These are phyloP conservation scores for Hymenopus coronatus DNA, from an alignment of 2,888 invertebrate species.

Conservation along the genomic window DNA sequence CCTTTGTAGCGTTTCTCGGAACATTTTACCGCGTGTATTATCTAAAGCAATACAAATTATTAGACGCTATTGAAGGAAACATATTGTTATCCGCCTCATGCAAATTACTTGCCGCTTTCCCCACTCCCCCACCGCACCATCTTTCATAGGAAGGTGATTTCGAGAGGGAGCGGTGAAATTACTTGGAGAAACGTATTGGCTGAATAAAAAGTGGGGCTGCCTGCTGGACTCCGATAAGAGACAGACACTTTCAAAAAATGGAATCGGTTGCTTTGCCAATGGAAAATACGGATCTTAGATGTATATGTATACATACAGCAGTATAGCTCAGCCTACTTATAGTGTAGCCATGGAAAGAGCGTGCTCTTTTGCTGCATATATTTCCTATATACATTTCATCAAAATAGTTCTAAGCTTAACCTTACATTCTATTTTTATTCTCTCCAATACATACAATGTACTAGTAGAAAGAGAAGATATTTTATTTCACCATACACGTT, in stretches of 20 bases:
- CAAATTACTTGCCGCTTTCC: neutral
- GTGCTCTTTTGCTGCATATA: too few relatives aligned
- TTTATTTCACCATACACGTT: too few relatives aligned
- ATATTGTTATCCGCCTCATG: slow-evolving; percentile 18
- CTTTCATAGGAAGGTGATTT: neutral
- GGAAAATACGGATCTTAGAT: neutral
- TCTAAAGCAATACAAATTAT: slow-evolving; percentile 10
- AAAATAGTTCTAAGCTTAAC: too few relatives aligned
- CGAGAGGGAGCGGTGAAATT: neutral
- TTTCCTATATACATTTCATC: too few relatives aligned
- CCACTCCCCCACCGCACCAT: neutral
- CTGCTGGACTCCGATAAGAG: slow-evolving; percentile 18
- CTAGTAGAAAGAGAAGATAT: too few relatives aligned
- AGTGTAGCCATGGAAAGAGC: neutral
- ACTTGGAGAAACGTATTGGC: neutral
- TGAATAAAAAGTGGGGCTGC: slow-evolving; percentile 15
- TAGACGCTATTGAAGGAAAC: slow-evolving; percentile 14
- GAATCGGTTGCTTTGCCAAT: neutral
- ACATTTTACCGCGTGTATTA: neutral
- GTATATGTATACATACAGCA: neutral
- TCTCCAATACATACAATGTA: too few relatives aligned
- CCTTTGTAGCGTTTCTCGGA: neutral
- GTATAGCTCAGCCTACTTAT: neutral
- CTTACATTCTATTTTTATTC: too few relatives aligned
- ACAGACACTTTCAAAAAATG: neutral